A percentile compares a stretch with the other conserved stretches of the same genome.
phyloP scores from a whole-genome alignment of 1,140 invertebrate species.

The Sesamia nonagrioides region DNA sequence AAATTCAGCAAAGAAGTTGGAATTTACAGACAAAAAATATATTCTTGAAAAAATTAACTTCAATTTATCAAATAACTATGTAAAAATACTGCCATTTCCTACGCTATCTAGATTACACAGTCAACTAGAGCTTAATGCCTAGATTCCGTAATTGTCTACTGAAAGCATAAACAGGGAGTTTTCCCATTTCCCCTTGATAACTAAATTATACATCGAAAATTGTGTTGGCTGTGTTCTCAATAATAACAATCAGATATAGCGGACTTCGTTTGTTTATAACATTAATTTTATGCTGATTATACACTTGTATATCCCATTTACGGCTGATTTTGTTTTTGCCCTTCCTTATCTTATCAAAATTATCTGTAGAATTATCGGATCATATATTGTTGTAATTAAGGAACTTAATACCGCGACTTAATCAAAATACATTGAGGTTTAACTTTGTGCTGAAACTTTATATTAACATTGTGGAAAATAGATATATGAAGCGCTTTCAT shows the following conservation, averaged over 20 bases:
- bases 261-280: slow-evolving; percentile 60
- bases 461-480: neutral
- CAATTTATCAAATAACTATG: neutral
- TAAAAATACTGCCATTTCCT: neutral
- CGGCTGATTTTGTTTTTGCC: neutral
- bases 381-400: slow-evolving; percentile 14
- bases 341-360: slow-evolving; percentile 5
- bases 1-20: neutral
- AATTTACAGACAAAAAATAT: neutral
- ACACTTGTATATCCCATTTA: slow-evolving; percentile 3
- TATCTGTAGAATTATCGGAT: neutral
- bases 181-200: slow-evolving; percentile 35
- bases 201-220: slow-evolving; percentile 45
- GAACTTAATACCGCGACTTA: slow-evolving; percentile 8
- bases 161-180: slow-evolving; percentile 23
- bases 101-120: slow-evolving; percentile 22
- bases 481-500: slow-evolving; percentile 4
- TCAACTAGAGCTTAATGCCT: slow-evolving; percentile 16
- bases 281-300: slow-evolving; percentile 51
- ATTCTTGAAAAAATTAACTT: neutral
- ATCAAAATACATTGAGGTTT: neutral
- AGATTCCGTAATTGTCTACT: slow-evolving; percentile 21
- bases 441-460: neutral
- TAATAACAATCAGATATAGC: slow-evolving; percentile 50
- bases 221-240: slow-evolving; percentile 37